A percentile compares a stretch with the other conserved stretches of the same genome.
Evolutionary conservation across 2,113 vertebrate genomes (phyloP).

Genomic region (Merops nubicus): DNA sequence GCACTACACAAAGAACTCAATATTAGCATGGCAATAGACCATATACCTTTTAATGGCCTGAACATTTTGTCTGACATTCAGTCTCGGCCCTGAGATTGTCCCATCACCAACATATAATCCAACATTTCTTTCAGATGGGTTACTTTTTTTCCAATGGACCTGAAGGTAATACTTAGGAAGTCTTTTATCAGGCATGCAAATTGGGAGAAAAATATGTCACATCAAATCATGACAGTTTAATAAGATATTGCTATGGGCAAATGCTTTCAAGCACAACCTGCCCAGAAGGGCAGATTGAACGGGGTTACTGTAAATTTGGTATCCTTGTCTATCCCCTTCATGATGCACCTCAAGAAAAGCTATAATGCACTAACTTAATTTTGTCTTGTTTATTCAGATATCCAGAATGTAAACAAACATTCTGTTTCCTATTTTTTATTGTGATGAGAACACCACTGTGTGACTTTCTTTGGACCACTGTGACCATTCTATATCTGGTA

Average conservation of each 20-base stretch:
- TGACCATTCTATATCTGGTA: not conserved
- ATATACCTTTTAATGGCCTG: constrained; percentile 44
- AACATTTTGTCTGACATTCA: constrained; percentile 14
- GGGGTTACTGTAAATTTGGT: not conserved
- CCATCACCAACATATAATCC: constrained; percentile 37
- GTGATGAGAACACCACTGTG: not conserved
- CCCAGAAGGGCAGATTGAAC: constrained; percentile 2
- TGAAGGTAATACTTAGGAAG: constrained; percentile 52
- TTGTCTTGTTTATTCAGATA: not conserved
- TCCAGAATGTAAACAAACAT: not conserved
- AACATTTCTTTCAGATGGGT: constrained; percentile 6
- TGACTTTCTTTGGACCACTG: not conserved
- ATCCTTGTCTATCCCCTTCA: not conserved
- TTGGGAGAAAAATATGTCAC: constrained; percentile 27
- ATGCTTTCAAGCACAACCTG: not conserved
- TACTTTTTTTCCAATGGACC: constrained; percentile 20
- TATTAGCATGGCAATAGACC: constrained; percentile 35
- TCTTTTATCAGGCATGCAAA: constrained; percentile 52
- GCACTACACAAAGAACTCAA: constrained; percentile 25
- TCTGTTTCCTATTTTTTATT: not conserved
- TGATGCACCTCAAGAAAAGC: not conserved
- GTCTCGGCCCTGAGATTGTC: not conserved
- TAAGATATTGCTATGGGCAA: constrained; percentile 46
- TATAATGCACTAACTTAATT: not conserved
- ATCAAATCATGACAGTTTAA: constrained; percentile 53